These are phyloP conservation scores for Pipistrellus pygmaeus DNA, from an alignment of 2,797 vertebrate genomes.

Conservation along the genomic window DNA sequence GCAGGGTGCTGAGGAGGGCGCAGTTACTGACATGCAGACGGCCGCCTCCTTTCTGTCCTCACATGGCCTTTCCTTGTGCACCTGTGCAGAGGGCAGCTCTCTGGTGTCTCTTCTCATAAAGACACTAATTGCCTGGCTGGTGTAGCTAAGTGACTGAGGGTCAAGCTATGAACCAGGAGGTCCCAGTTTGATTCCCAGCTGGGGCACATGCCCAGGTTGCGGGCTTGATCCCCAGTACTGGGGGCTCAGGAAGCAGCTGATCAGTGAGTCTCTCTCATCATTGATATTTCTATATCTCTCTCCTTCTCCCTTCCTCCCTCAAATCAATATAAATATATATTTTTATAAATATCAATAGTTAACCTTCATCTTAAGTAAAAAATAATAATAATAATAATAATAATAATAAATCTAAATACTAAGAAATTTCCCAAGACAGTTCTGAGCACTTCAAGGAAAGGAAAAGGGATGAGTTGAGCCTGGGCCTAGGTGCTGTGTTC, in stretches of 20 bases:
- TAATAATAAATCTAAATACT: not conserved
- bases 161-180: not conserved
- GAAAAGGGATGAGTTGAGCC: not conserved
- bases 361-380: too few species aligned
- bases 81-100: not conserved
- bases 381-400: too few species aligned
- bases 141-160: not conserved
- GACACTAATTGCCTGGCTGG: not conserved
- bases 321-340: too few species aligned
- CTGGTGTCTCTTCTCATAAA: not conserved
- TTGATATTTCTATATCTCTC: too few species aligned
- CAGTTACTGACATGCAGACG: not conserved
- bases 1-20: not conserved
- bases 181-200: not conserved
- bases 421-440: not conserved
- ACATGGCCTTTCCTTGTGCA: fast-evolving
- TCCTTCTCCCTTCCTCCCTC: too few species aligned
- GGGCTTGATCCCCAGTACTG: not conserved
- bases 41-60: not conserved
- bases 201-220: not conserved
- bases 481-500: too few species aligned
- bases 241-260: not conserved
- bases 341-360: too few species aligned
- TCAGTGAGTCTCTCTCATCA: too few species aligned
- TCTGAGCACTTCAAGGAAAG: not conserved